Conservation (phyloP, 2,797 vertebrate species). For the Octomys mimax region DNA sequence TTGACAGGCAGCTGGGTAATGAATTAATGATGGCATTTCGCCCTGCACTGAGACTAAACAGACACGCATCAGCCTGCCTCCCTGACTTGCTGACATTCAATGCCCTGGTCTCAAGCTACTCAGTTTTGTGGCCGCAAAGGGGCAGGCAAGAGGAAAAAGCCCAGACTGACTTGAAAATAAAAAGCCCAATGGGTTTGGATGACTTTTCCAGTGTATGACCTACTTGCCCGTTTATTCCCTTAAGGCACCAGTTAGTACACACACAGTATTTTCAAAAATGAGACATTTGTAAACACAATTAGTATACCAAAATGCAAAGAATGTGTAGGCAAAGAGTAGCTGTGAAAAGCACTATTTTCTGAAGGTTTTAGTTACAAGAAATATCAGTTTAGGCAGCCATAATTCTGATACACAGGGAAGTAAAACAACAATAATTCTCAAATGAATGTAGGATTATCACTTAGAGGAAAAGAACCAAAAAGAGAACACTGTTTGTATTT, state of each 20-base stretch:
- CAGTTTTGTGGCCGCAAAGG: slow-evolving; percentile 88
- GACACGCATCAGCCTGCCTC: slow-evolving; percentile 94
- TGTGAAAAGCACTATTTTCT: slow-evolving; percentile 75
- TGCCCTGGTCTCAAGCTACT: slow-evolving; percentile 93
- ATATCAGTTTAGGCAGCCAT: slow-evolving; percentile 75
- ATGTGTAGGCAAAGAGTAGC: slow-evolving; percentile 84
- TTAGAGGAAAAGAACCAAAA: not conserved
- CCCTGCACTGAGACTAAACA: slow-evolving; percentile 98
- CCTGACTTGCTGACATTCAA: slow-evolving; percentile 95
- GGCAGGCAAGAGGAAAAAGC: slow-evolving; percentile 87
- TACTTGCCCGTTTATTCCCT: slow-evolving; percentile 95
- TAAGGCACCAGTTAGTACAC: slow-evolving; percentile 91
- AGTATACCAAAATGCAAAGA: slow-evolving; percentile 92
- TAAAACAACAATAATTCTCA: not conserved
- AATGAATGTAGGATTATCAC: not conserved
- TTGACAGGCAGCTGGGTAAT: slow-evolving; percentile 99
- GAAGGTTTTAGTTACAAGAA: slow-evolving; percentile 64
- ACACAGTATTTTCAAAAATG: slow-evolving; percentile 89
- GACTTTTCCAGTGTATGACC: slow-evolving; percentile 94
- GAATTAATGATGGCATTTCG: slow-evolving; percentile 99
- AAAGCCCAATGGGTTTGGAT: slow-evolving; percentile 93
- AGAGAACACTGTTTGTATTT: slow-evolving; percentile 46
- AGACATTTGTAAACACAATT: slow-evolving; percentile 97
- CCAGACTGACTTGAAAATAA: slow-evolving; percentile 93
- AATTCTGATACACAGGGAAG: slow-evolving; percentile 69